Conservation (phyloP, 1,140 invertebrate species). For the Leptonema lineaticorne region DNA sequence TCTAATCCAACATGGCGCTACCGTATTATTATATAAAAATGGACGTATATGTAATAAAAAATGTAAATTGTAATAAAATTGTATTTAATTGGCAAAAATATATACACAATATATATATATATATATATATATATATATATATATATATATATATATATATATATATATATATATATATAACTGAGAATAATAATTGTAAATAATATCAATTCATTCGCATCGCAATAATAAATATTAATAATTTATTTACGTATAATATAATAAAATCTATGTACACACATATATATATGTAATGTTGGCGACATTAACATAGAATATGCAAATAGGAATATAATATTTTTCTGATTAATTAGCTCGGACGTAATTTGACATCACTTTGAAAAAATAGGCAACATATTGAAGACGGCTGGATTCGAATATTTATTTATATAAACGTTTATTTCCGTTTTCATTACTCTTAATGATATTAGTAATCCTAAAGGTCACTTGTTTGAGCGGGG, state of each 20-base stretch:
- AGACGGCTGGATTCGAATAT: slow-evolving; percentile 7
- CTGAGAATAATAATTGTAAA: slow-evolving; percentile 11
- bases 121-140: too few species aligned
- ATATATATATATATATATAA: too few species aligned
- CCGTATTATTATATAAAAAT: too few species aligned
- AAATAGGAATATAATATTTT: slow-evolving; percentile 14
- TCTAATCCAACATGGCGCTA: too few species aligned
- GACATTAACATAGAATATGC: slow-evolving; percentile 8
- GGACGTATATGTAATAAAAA: neutral
- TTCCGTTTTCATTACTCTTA: too few species aligned
- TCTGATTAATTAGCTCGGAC: slow-evolving; percentile 14
- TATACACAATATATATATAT: slow-evolving; percentile 18
- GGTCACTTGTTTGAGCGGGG: slow-evolving; percentile 28
- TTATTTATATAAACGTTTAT: too few species aligned
- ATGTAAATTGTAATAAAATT: slow-evolving; percentile 8
- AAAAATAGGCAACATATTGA: slow-evolving; percentile 21
- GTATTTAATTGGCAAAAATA: slow-evolving; percentile 25
- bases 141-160: too few species aligned
- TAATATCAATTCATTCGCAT: slow-evolving; percentile 18
- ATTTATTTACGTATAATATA: neutral
- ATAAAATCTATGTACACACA: slow-evolving; percentile 12
- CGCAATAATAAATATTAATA: slow-evolving; percentile 15
- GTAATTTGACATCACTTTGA: slow-evolving; percentile 5
- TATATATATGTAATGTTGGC: too few species aligned
- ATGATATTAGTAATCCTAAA: slow-evolving; percentile 19